phyloP scores from a whole-genome alignment of 2,888 invertebrate species.

The Opisthograptis luteolata region DNA sequence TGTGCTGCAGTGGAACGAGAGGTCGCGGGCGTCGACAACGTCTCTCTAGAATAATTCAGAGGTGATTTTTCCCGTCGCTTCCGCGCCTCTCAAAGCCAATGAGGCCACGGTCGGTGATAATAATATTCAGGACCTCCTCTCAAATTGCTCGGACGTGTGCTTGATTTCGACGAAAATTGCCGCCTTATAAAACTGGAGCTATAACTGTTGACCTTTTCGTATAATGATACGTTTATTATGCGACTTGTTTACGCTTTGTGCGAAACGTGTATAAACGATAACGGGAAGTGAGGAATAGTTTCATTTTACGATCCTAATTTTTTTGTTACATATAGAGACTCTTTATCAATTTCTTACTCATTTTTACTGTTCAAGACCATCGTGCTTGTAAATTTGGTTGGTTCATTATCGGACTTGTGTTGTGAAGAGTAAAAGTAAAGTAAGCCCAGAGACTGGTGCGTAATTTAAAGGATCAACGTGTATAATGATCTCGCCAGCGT shows the following conservation, averaged over 20 bases:
- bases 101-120: constrained; percentile 55
- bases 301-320: constrained; percentile 9
- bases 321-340: constrained; percentile 3
- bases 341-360: neutral
- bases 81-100: constrained; percentile 55
- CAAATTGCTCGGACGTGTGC: constrained; percentile 68
- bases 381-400: no score
- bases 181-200: constrained; percentile 56
- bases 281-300: constrained; percentile 36
- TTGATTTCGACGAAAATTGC: constrained; percentile 59
- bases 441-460: neutral
- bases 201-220: constrained; percentile 62
- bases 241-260: constrained; percentile 35
- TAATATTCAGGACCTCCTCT: constrained; percentile 64
- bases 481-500: constrained; percentile 54
- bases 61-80: constrained; percentile 57
- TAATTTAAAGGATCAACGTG: constrained; percentile 50
- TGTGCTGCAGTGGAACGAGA: constrained; percentile 24
- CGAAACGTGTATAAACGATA: constrained; percentile 30
- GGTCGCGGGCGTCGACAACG: constrained; percentile 34
- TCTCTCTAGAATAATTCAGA: constrained; percentile 52
- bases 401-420: neutral
- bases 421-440: neutral
- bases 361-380: no score
- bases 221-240: constrained; percentile 48